Conservation (phyloP, 2,888 invertebrate species). For the Tachina grossa region DNA sequence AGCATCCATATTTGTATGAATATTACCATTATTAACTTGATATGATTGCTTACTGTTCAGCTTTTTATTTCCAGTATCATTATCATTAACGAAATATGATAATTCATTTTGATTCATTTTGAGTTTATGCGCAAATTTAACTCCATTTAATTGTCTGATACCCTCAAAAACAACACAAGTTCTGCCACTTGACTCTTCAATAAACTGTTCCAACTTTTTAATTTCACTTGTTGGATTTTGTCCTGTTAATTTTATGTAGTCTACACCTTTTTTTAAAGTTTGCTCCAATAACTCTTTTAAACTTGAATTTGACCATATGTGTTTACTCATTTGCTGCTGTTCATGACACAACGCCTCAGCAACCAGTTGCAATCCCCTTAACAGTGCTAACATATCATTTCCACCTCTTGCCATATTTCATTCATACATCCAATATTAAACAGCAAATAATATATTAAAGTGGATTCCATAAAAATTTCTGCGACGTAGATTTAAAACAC, state of each 20-base stretch:
- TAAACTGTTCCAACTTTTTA: constrained; percentile 82
- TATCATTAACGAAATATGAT: neutral
- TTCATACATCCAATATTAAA: neutral
- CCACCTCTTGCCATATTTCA: constrained; percentile 81
- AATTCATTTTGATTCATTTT: constrained; percentile 72
- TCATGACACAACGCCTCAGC: constrained; percentile 86
- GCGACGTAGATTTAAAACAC: neutral
- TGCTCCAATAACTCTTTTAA: constrained; percentile 83
- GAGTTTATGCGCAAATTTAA: constrained; percentile 73
- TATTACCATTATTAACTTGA: neutral
- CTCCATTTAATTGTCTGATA: constrained; percentile 85
- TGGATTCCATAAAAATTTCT: neutral
- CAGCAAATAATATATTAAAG: neutral
- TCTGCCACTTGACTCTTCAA: constrained; percentile 86
- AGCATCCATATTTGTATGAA: constrained; percentile 74
- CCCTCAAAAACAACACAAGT: constrained; percentile 89
- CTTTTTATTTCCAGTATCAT: constrained; percentile 34
- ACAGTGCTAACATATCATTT: constrained; percentile 87
- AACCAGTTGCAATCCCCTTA: constrained; percentile 88
- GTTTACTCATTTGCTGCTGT: constrained; percentile 86
- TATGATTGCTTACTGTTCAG: neutral
- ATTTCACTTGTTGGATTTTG: constrained; percentile 79
- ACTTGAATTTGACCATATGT: constrained; percentile 88
- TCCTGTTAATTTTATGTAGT: constrained; percentile 74
- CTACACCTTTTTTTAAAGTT: constrained; percentile 75